These are phyloP conservation scores for Caenorhabditis macrosperma DNA, from an alignment of 2,888 invertebrate genomes.

Conservation along the genomic window DNA sequence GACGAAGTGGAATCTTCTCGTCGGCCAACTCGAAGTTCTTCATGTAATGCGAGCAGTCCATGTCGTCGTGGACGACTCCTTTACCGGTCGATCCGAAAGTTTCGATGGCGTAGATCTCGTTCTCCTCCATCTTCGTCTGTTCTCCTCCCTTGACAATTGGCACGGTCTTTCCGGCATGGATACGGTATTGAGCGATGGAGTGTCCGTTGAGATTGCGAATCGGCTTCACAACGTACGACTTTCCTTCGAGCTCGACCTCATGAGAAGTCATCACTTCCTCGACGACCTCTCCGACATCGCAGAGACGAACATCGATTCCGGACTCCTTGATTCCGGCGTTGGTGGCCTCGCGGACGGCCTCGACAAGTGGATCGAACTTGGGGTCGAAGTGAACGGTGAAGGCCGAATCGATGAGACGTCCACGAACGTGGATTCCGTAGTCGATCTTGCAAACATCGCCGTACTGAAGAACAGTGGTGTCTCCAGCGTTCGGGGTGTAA, in stretches of 20 bases:
- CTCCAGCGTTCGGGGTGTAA: slow-evolving; percentile 99
- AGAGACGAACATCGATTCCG: slow-evolving; percentile 96
- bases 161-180: slow-evolving; percentile 95
- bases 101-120: slow-evolving; percentile 94
- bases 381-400: slow-evolving; percentile 97
- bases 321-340: slow-evolving; percentile 96
- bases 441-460: slow-evolving; percentile 93
- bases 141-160: slow-evolving; percentile 99
- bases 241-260: slow-evolving; percentile 96
- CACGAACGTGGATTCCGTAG: slow-evolving; percentile 79
- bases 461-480: slow-evolving; percentile 92
- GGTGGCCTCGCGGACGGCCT: slow-evolving; percentile 97
- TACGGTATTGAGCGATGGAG: slow-evolving; percentile 96
- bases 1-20: slow-evolving; percentile 89
- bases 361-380: slow-evolving; percentile 93
- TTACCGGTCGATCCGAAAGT: slow-evolving; percentile 98
- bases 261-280: slow-evolving; percentile 99
- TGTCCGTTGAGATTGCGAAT: slow-evolving; percentile 99
- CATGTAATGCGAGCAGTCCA: slow-evolving; percentile 99
- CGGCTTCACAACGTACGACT: slow-evolving; percentile 93
- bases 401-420: slow-evolving; percentile 96
- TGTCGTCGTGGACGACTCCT: slow-evolving; percentile 93
- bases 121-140: slow-evolving; percentile 92
- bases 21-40: slow-evolving; percentile 91
- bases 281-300: slow-evolving; percentile 95